Conservation (phyloP, 2,113 vertebrate species). For the Cnemophilus loriae region DNA sequence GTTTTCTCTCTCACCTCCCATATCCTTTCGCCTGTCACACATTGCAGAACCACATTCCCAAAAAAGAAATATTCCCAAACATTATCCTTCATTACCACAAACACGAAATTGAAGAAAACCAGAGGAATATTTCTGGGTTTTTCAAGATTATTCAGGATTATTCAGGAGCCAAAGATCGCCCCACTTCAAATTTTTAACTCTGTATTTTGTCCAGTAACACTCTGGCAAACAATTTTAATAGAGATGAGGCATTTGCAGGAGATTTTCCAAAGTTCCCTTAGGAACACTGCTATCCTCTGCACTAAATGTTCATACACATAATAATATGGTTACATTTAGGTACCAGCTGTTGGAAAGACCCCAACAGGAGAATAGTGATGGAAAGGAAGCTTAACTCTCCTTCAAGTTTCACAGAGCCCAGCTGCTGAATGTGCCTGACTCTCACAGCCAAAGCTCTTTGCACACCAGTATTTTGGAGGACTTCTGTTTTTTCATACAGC, state of each 20-base stretch:
- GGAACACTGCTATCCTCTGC: not conserved
- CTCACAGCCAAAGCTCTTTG: not conserved
- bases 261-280: not conserved
- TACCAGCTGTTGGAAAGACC: not conserved
- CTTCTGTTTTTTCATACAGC: not conserved
- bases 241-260: not conserved
- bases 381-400: not conserved
- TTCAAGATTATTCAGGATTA: not conserved
- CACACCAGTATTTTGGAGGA: not conserved
- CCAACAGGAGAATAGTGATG: accelerated
- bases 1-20: not conserved
- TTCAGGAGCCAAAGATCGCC: not conserved
- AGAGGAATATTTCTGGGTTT: not conserved
- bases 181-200: not conserved
- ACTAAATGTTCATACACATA: not conserved
- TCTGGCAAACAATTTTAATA: not conserved
- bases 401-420: not conserved
- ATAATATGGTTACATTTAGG: not conserved
- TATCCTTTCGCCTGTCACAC: not conserved
- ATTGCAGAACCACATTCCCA: not conserved
- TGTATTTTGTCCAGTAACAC: not conserved
- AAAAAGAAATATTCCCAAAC: not conserved
- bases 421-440: not conserved
- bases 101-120: not conserved
- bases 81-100: not conserved